Evolutionary conservation across 1,140 invertebrate genomes (phyloP), one percentile per base, ranked within the genome.

Genomic region (Drosophila eugracilis): DNA sequence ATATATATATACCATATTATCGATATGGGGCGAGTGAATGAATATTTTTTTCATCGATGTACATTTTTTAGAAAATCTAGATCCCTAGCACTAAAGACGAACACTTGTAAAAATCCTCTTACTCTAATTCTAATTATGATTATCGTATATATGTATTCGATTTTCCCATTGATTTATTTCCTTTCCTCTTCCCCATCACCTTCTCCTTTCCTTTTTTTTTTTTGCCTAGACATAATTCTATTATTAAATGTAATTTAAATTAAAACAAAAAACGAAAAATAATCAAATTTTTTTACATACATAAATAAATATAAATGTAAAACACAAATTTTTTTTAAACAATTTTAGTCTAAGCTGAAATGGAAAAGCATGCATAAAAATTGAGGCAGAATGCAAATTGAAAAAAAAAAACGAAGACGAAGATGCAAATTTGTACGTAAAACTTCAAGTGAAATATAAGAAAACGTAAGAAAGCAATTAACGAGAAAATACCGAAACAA

Each of bases 231-330:
- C 45, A 85, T 86, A 86, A 73, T 83, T 81, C 41, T 75, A 79
- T 80, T 77, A 83, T 73, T 77, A 81, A 81, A 76, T 81, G 78
- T 81, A 81, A 81, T 81, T 80, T 62, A 79, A 79, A 79, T 7
- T 34, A 19, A 26, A 52, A 37, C 71, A 72, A 52, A 37, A 72
- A 72, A 75, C 44, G 34, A 47, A 62, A 81, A 85, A 77, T 86
- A 86, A 86, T 86, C 81, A 86, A 86, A 86, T 86, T 86, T 86
- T 86, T 86, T 86, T 78, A 79, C 76, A 86, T 85, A 86, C 73
- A 86, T 86, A 86, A 86, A 86, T 86, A 86, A 85, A 85, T 53
- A 71, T 85, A 77, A 84, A 85, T 84, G 75, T 84, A 84, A 74
- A 83, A 79, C 76, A 80, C 80, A 86, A 73, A 45, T 73, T 81